Evolutionary conservation across 1,140 invertebrate species (phyloP), one percentile per base, ranked within the genome.

Genomic region (Drosophila nigrodunni): DNA sequence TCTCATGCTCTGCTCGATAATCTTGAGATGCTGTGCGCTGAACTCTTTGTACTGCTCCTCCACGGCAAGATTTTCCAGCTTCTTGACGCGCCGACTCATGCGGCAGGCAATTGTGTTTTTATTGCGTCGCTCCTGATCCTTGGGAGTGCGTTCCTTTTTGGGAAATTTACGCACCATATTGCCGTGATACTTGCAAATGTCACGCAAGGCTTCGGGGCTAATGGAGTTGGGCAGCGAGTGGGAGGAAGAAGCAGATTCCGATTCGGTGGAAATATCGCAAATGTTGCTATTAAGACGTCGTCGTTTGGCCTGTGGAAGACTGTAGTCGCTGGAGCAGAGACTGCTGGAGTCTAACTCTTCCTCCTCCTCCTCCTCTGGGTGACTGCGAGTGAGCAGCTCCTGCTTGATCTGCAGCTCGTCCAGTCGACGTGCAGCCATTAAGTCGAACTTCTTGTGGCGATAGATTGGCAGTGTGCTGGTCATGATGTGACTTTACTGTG

Each of bases 131-230:
- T 92, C 90, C 68, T 92, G 90, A 47, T 92, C 90, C 61, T 92
- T 91, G 10, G 79, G 74, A n/a, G 87, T 61, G 6, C 90, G 90
- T 43, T 92, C 81, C n/a, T 91, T 92, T 30, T 90, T 90, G 3
- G 90, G 90, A 35, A 92, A 92, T 10, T 82, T 80, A 0, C 90
- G 41, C n/a, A 92, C 90, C 90, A 92, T 92, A 21, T 92, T 92
- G 2, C 73, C 78, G 21, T 92, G 85, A 39, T 90, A 92, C 18
- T 92, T 90, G 44, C 87, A 92, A 44, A 92, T 90, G 25, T 90
- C 77, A 13, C 70, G 68, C 21, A 92, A 50, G 5, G 82, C 74
- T 11, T 79, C 82, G 6, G 77, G 58, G 7, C 59, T 81, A 5
- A 92, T 82, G 5, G 47, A 39, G 9, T 35, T 59, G 41, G 77